Evolutionary conservation across 2,797 vertebrate genomes (phyloP).

Genomic region (Bufotes viridis): DNA sequence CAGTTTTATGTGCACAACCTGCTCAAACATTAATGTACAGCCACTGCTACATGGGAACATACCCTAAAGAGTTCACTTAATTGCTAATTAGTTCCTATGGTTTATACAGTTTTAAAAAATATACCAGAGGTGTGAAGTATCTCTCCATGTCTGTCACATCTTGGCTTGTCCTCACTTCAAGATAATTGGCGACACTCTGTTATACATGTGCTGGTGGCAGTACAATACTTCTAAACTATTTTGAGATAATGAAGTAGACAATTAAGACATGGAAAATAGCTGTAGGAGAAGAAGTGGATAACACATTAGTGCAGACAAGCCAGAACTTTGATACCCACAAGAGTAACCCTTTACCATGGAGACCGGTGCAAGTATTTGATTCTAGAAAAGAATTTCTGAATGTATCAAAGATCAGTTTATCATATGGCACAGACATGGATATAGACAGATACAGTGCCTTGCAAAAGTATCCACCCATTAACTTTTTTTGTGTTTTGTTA

Average conservation of each 20-base stretch:
- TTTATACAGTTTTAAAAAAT: not conserved
- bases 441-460: no score
- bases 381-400: not conserved
- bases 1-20: no score
- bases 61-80: not conserved
- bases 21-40: no score
- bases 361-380: not conserved
- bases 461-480: no score
- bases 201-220: constrained; percentile 1
- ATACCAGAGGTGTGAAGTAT: not conserved
- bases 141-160: not conserved
- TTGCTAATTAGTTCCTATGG: not conserved
- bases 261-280: constrained; percentile 31
- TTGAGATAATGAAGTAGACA: constrained; percentile 45
- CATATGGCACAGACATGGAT: not conserved
- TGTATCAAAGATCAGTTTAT: not conserved
- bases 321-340: not conserved
- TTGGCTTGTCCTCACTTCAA: constrained; percentile 6
- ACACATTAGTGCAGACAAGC: constrained; percentile 23
- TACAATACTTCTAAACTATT: constrained; percentile 18
- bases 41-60: no score
- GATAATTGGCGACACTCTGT: constrained; percentile 30
- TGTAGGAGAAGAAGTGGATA: constrained; percentile 5
- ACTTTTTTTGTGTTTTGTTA: no score
- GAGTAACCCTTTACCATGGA: not conserved